Percentiles rank a stretch among this genome's conserved stretches.
These are phyloP conservation scores for Corydoras sp. DNA, from an alignment of 2,113 vertebrate genomes.

Conservation along the genomic window DNA sequence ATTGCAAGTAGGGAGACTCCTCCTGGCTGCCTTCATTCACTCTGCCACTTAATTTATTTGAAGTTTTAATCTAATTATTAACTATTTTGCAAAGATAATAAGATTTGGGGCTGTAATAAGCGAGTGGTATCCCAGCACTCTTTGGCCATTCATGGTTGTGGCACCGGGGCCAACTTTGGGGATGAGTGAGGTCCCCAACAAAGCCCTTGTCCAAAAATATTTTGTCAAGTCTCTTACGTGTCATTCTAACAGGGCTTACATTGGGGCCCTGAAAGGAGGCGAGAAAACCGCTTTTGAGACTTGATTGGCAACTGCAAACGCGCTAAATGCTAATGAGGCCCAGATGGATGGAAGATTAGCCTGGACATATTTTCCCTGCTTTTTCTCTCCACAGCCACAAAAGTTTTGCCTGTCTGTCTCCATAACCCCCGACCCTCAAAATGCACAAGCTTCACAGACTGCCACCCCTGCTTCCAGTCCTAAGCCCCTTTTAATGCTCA, in stretches of 20 bases:
- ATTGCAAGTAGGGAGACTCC: slow-evolving; percentile 41
- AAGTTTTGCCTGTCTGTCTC: slow-evolving; percentile 46
- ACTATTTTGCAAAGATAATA: slow-evolving; percentile 76
- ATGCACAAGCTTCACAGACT: slow-evolving; percentile 41
- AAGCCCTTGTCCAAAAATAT: slow-evolving; percentile 71
- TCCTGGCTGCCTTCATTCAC: slow-evolving; percentile 45
- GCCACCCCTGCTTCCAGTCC: slow-evolving; percentile 55
- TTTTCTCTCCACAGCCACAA: slow-evolving; percentile 46
- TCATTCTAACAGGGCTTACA: slow-evolving; percentile 76
- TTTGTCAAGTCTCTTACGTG: slow-evolving; percentile 78
- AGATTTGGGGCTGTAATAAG: slow-evolving; percentile 47
- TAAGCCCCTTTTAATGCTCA: slow-evolving; percentile 63
- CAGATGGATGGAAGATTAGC: slow-evolving; percentile 83
- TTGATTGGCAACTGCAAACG: slow-evolving; percentile 82
- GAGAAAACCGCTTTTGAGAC: slow-evolving; percentile 72
- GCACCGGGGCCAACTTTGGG: slow-evolving; percentile 33
- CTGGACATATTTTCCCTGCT: slow-evolving; percentile 63
- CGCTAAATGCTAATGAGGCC: slow-evolving; percentile 74
- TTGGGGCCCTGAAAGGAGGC: slow-evolving; percentile 72
- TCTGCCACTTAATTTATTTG: slow-evolving; percentile 86
- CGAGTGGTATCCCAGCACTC: slow-evolving; percentile 54
- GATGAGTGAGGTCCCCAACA: slow-evolving; percentile 53
- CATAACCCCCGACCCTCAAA: slow-evolving; percentile 27
- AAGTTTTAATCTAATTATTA: slow-evolving; percentile 99
- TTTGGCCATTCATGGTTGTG: slow-evolving; percentile 50